Percentiles rank a stretch among this genome's conserved stretches.
Conservation (phyloP, 2,888 invertebrate genomes). For the Lathronympha strigana region DNA sequence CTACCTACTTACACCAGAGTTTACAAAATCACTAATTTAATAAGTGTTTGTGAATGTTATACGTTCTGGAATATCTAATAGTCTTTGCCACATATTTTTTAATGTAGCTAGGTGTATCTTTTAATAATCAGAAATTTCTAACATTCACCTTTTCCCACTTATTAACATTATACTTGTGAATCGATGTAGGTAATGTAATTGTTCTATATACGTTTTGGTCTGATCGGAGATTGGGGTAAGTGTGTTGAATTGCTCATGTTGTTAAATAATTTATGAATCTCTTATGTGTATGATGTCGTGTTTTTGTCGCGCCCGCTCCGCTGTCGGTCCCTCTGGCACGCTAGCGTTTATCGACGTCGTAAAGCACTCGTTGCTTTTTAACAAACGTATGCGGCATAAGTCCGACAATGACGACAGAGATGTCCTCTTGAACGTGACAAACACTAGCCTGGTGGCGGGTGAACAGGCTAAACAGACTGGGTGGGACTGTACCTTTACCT, state of each 20-base stretch:
- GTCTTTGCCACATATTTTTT: conserved; percentile 13
- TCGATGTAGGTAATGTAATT: conserved; percentile 49
- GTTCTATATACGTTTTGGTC: conserved; percentile 51
- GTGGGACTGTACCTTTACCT: conserved; percentile 48
- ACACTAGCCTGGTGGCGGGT: conserved; percentile 16
- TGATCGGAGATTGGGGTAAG: conserved; percentile 50
- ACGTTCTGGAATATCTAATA: conserved; percentile 15
- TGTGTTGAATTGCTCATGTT: conserved; percentile 58
- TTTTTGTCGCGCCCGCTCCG: conserved; percentile 62
- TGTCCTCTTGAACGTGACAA: background rate
- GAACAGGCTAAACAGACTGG: conserved; percentile 33
- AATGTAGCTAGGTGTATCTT: conserved; percentile 37
- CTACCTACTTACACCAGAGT: background rate
- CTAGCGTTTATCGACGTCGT: conserved; percentile 1
- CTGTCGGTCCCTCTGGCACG: conserved; percentile 48
- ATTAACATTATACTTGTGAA: conserved; percentile 34
- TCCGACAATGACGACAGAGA: background rate
- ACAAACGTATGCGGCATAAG: background rate
- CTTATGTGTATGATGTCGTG: conserved; percentile 58
- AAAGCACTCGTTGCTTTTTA: background rate
- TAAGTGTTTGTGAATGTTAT: conserved; percentile 21
- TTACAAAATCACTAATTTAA: conserved; percentile 13
- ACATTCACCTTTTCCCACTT: conserved; percentile 31
- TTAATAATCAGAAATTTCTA: conserved; percentile 33
- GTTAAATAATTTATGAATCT: conserved; percentile 69